A percentile compares a stretch with the other conserved stretches of the same genome.
Conservation (phyloP, 2,113 vertebrate genomes). For the Acanthisitta chloris region DNA sequence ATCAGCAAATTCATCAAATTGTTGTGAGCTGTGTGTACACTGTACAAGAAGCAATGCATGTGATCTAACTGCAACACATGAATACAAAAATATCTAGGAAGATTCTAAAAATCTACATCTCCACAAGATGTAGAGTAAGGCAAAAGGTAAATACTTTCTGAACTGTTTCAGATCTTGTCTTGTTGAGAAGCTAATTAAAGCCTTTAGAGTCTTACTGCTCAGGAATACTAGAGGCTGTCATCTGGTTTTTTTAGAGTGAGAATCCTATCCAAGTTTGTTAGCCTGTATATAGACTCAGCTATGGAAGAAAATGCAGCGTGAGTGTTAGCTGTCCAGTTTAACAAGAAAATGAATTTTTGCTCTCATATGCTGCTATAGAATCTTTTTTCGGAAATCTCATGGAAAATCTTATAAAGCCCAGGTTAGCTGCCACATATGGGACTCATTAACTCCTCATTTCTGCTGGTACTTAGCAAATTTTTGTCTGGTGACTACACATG, state of each 20-base stretch:
- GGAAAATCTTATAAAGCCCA: conserved; percentile 68
- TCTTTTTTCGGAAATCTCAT: conserved; percentile 55
- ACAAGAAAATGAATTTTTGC: conserved; percentile 55
- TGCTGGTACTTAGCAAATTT: conserved; percentile 76
- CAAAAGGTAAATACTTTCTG: not conserved
- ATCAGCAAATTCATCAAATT: not conserved
- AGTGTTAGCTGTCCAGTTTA: conserved; percentile 17
- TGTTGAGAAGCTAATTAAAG: not conserved
- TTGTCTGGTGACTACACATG: conserved; percentile 71
- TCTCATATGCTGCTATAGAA: conserved; percentile 40
- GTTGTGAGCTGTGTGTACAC: not conserved
- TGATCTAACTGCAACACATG: not conserved
- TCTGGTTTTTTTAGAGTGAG: not conserved
- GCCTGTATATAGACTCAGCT: not conserved
- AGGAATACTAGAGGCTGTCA: not conserved
- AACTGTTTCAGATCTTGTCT: not conserved
- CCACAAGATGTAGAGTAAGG: not conserved
- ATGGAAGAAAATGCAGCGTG: not conserved
- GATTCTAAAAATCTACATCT: not conserved
- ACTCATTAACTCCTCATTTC: conserved; percentile 73
- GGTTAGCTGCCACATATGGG: conserved; percentile 70
- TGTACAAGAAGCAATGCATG: not conserved
- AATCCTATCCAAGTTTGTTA: not conserved
- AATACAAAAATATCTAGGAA: not conserved
- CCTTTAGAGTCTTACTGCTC: not conserved